Percentiles rank a stretch among this genome's conserved stretches.
Evolutionary conservation across 1,140 invertebrate genomes (phyloP).

Genomic region (Solenopsis fugax): DNA sequence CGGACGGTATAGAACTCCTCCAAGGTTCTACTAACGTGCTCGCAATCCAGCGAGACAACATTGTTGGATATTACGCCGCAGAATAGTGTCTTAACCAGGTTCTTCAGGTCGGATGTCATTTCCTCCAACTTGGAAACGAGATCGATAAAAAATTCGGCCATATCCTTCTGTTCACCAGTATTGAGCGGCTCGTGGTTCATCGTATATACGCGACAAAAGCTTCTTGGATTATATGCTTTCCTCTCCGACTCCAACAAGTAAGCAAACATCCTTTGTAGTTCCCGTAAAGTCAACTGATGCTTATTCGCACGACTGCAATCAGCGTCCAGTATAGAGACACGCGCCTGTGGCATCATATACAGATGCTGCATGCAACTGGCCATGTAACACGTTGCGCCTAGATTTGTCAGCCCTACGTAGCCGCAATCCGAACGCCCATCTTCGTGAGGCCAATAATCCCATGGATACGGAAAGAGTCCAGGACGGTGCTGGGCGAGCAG

Average conservation of each 20-base stretch:
- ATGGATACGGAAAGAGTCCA: conserved; percentile 94
- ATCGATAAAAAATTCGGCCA: conserved; percentile 99
- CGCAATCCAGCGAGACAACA: conserved; percentile 97
- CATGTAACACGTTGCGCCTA: conserved; percentile 99
- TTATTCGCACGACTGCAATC: conserved; percentile 90
- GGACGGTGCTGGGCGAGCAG: conserved; percentile 95
- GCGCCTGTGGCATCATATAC: conserved; percentile 97
- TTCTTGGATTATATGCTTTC: conserved; percentile 97
- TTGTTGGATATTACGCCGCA: conserved; percentile 97
- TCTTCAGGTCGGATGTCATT: conserved; percentile 97
- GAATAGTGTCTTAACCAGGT: conserved; percentile 96
- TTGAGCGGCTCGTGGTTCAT: conserved; percentile 98
- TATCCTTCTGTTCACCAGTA: conserved; percentile 98
- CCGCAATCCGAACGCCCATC: conserved; percentile 97
- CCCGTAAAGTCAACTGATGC: conserved; percentile 93
- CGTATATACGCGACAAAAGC: conserved; percentile 98
- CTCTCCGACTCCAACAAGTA: conserved; percentile 97
- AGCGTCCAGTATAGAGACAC: conserved; percentile 92
- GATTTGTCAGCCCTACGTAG: conserved; percentile 97
- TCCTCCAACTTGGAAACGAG: conserved; percentile 98
- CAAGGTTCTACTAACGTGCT: conserved; percentile 96
- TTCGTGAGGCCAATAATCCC: conserved; percentile 99
- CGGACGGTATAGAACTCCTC: conserved; percentile 99
- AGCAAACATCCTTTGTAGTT: conserved; percentile 98
- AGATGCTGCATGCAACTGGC: conserved; percentile 98